Evolutionary conservation across 2,113 vertebrate species (phyloP).

Genomic region (Cyanoramphus novaezelandiae): DNA sequence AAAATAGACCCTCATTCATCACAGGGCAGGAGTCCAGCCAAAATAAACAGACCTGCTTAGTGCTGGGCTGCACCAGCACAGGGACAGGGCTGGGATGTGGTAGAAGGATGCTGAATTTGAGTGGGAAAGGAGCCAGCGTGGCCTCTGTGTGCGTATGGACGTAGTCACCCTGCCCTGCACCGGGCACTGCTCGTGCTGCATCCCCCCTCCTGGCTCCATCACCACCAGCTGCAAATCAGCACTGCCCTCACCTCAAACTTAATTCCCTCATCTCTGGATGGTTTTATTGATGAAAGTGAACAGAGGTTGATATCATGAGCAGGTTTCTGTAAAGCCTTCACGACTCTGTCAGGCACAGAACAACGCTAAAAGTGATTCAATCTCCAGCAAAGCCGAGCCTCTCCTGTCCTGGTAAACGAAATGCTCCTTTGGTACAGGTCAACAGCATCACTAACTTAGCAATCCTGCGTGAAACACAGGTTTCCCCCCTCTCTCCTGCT

Average conservation of each 20-base stretch:
- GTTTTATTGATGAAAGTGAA: not conserved
- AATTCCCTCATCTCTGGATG: not conserved
- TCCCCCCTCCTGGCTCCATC: rapidly evolving
- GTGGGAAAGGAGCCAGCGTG: rapidly evolving
- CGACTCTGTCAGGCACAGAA: rapidly evolving
- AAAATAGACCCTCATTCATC: not conserved
- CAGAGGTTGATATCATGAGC: rapidly evolving
- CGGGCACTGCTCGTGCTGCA: rapidly evolving
- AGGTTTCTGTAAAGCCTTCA: rapidly evolving
- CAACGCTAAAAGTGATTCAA: rapidly evolving
- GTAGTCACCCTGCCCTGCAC: not conserved
- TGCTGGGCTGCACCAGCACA: not conserved
- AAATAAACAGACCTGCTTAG: not conserved
- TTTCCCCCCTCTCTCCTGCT: not conserved
- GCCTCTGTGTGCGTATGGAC: rapidly evolving
- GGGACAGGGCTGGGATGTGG: rapidly evolving
- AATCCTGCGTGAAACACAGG: rapidly evolving
- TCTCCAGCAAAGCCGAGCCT: not conserved
- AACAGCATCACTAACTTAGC: not conserved
- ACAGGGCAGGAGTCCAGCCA: not conserved
- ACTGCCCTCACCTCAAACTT: rapidly evolving
- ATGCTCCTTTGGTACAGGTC: not conserved
- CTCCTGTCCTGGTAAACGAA: rapidly evolving
- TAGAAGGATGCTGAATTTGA: rapidly evolving
- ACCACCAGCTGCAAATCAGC: not conserved